These are phyloP conservation scores for Arizona elegans DNA, from an alignment of 2,113 vertebrate genomes.

Conservation along the genomic window DNA sequence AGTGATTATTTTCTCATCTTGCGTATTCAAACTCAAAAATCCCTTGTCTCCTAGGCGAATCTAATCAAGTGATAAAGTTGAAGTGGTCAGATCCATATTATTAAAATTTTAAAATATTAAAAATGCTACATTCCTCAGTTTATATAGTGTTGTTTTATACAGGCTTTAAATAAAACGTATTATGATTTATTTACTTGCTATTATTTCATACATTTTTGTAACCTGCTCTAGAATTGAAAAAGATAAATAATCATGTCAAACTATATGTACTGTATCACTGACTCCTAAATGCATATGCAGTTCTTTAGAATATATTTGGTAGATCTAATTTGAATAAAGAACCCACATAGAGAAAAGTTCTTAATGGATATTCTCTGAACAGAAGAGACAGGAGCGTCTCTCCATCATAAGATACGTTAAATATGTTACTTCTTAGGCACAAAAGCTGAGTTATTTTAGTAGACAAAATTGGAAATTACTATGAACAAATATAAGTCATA, in stretches of 20 bases:
- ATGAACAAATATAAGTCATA: background rate
- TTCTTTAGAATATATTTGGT: background rate
- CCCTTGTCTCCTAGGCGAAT: background rate
- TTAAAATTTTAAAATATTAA: background rate
- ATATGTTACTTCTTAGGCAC: background rate
- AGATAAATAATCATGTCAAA: background rate
- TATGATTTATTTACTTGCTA: background rate
- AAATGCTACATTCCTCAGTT: background rate
- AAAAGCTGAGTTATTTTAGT: background rate
- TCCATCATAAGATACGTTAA: background rate
- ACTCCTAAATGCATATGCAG: background rate
- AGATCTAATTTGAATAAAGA: background rate
- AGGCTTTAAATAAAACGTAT: background rate
- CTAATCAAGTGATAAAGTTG: slow-evolving; percentile 22
- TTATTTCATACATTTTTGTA: background rate
- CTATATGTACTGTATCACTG: background rate
- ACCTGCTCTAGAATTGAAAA: background rate
- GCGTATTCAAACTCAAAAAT: background rate
- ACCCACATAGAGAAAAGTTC: background rate
- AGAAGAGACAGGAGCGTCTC: background rate
- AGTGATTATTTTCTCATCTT: background rate
- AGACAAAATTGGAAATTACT: background rate
- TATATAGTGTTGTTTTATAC: background rate
- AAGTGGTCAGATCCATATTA: background rate
- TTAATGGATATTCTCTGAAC: background rate